Base-by-base conservation (phyloP, 1,140 invertebrate species). In the Penaeus japonicus region DNA sequence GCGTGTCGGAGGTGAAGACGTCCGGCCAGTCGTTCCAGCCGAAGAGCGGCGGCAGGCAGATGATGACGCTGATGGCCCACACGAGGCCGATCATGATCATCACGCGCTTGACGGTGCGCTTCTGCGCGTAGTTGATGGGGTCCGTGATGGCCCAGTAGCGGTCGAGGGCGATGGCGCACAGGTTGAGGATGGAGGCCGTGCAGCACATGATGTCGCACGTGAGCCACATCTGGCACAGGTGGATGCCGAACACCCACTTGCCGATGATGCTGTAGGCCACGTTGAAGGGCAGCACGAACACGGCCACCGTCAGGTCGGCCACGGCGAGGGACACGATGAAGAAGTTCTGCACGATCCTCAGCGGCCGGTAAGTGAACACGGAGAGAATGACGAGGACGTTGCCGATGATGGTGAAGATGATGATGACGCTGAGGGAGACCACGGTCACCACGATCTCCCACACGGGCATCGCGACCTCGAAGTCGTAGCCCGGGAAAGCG, bases 11-110 rank as follows among this genome's bases (percentile, higher is more conserved):
- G 84, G 95, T 94, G 90, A 97, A 97, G 62, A 95, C 95, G 80
- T 97, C 96, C 0, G 97, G 97, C 97, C 97, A 98, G 92, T 99
- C 97, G 91, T 99, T 99, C 98, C 98, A 99, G 18, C 98, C 98
- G 22, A 98, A 95, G 57, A 99, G 93, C 0, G 98, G 98, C 4
- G 98, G 98, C 54, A 98, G 98, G 90, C 97, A 98, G 89, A 99
- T 99, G 24, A 98, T 77, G 20, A 90, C 83, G 27, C 89, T 90
- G 7, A 98, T 94, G 1, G 97, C 92, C 98, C 98, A 99, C 0
- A 99, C 98, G 20, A 96, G 94, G 1, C 95, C 95, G 87, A 99
- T 98, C 92, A 98, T 97, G 15, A 96, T 93, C 10, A 99, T 93
- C 0, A 99, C 98, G 53, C 98, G 94, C 91, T 97, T 96, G 24